phyloP scores from a whole-genome alignment of 1,140 invertebrate species.

The Papilio glaucus region DNA sequence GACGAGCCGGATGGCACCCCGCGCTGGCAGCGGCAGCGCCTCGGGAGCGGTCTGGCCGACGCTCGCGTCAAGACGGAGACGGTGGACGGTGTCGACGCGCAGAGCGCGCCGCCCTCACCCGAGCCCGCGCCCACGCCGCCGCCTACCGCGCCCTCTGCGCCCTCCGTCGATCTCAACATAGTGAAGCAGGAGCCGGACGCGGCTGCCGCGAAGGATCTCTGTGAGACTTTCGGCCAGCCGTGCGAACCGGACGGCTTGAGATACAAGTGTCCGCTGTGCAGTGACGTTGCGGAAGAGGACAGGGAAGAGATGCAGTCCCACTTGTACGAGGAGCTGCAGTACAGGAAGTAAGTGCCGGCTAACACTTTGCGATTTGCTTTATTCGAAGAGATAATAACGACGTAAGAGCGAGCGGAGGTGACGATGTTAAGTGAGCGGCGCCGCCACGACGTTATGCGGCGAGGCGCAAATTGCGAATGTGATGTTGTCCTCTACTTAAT shows the following conservation, averaged over 20 bases:
- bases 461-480: too few species aligned
- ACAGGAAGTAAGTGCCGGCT: slow-evolving; percentile 77
- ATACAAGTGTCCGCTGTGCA: slow-evolving; percentile 70
- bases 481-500: too few species aligned
- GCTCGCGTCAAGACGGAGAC: slow-evolving; percentile 58
- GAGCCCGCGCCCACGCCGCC: slow-evolving; percentile 9
- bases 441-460: too few species aligned
- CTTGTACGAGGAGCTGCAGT: slow-evolving; percentile 74
- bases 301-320: slow-evolving; percentile 70
- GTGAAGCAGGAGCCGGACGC: slow-evolving; percentile 60
- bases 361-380: too few species aligned
- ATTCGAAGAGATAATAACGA: too few species aligned
- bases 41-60: slow-evolving; percentile 42
- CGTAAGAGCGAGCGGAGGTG: too few species aligned
- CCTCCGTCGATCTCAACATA: slow-evolving; percentile 57
- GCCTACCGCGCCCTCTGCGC: neutral
- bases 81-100: neutral
- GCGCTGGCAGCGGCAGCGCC: slow-evolving; percentile 63
- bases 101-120: slow-evolving; percentile 16
- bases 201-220: slow-evolving; percentile 49
- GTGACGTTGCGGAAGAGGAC: slow-evolving; percentile 57
- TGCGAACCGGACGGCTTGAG: slow-evolving; percentile 71
- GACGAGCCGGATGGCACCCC: slow-evolving; percentile 60
- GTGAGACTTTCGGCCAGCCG: slow-evolving; percentile 59
- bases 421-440: too few species aligned